Conservation (phyloP, 2,113 vertebrate genomes). For the Oenanthe melanoleuca region DNA sequence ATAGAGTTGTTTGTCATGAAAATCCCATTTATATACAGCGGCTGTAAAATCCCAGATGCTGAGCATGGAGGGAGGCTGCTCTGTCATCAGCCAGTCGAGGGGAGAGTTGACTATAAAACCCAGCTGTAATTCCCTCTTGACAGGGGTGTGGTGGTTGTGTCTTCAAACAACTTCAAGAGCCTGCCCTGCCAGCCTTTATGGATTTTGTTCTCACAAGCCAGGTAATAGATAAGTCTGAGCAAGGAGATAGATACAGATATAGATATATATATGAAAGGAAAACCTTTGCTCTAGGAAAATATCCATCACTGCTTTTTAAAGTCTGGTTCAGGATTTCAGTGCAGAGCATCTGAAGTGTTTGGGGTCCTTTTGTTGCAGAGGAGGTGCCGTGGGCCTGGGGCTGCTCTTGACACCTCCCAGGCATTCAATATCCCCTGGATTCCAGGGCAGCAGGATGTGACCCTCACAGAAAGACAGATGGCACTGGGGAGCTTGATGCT, state of each 20-base stretch:
- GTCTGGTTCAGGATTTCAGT: not conserved
- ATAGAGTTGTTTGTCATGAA: conserved; percentile 58
- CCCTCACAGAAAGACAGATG: not conserved
- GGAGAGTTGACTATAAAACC: not conserved
- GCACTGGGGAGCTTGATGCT: not conserved
- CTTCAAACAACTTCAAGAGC: conserved; percentile 8
- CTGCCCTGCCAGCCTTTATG: not conserved
- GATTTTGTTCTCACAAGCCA: conserved; percentile 5
- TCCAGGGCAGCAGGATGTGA: not conserved
- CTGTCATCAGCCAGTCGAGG: not conserved
- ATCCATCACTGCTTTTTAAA: not conserved
- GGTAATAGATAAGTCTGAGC: not conserved
- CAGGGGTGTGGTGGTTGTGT: not conserved
- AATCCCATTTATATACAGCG: conserved; percentile 22
- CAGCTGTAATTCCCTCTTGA: not conserved
- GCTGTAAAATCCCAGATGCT: conserved; percentile 50
- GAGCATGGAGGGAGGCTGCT: not conserved
- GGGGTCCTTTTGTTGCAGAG: not conserved
- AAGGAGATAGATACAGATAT: not conserved
- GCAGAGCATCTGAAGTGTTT: not conserved
- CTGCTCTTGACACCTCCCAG: not conserved
- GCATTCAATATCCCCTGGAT: not conserved
- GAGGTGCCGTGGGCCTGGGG: not conserved
- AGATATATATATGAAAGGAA: not conserved
- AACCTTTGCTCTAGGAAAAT: conserved; percentile 33